A percentile compares a stretch with the other conserved stretches of the same genome.
Evolutionary conservation across 2,113 vertebrate species (phyloP).

Genomic region (Lepisosteus oculatus): DNA sequence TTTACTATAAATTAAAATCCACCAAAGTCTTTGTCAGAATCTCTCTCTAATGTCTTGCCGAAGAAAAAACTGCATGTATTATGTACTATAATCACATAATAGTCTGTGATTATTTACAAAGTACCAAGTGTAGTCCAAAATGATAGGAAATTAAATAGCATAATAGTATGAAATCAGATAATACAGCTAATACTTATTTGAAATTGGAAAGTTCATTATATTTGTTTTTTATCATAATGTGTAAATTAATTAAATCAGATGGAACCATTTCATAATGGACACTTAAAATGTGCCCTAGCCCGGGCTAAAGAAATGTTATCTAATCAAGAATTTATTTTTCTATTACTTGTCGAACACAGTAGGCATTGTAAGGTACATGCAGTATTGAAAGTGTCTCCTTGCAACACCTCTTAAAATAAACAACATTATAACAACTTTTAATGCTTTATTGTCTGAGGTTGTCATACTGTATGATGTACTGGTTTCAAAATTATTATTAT

Average conservation of each 20-base stretch:
- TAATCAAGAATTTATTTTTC: too few relatives aligned
- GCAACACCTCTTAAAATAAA: too few relatives aligned
- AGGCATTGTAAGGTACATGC: too few relatives aligned
- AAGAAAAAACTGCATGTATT: constrained; percentile 9
- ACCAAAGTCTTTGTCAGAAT: background rate
- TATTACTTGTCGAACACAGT: too few relatives aligned
- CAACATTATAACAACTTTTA: too few relatives aligned
- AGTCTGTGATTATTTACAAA: constrained; percentile 19
- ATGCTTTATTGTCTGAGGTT: too few relatives aligned
- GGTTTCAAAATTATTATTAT: too few relatives aligned
- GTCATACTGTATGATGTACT: too few relatives aligned
- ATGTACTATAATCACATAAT: constrained; percentile 15
- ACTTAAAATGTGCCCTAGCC: too few relatives aligned
- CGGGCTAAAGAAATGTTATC: too few relatives aligned
- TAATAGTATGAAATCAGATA: constrained; percentile 31
- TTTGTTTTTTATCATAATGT: constrained; percentile 17
- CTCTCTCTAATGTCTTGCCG: background rate
- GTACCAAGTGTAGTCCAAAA: constrained; percentile 24
- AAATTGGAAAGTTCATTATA: constrained; percentile 21
- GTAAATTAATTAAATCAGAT: constrained; percentile 23
- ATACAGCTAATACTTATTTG: constrained; percentile 17
- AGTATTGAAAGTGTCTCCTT: too few relatives aligned
- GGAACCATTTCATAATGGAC: constrained; percentile 12
- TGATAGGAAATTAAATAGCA: constrained; percentile 24
- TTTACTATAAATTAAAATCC: constrained; percentile 8